Evolutionary conservation across 2,888 invertebrate species (phyloP).

Genomic region (Perizoma flavofasciatum): DNA sequence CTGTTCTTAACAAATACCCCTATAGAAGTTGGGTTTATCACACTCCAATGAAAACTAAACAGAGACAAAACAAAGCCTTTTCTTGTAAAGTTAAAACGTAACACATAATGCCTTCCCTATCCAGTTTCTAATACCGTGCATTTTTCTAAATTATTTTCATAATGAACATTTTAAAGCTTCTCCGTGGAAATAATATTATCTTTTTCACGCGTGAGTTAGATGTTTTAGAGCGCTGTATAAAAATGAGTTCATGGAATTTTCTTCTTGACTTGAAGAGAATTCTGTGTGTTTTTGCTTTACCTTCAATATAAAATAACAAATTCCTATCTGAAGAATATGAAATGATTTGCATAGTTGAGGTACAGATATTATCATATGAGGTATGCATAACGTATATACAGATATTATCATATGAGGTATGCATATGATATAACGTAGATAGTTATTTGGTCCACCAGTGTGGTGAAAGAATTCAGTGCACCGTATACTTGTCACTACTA

Average conservation of each 20-base stretch:
- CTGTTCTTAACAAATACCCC: too few relatives aligned
- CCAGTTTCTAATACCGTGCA: constrained; percentile 37
- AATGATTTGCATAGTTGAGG: constrained; percentile 17
- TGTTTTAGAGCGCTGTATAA: constrained; percentile 54
- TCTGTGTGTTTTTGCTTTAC: constrained; percentile 41
- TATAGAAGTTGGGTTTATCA: too few relatives aligned
- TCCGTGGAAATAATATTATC: constrained; percentile 54
- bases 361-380: constrained; percentile 5
- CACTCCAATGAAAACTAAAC: background rate
- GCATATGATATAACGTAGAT: too few relatives aligned
- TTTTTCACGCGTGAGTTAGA: constrained; percentile 57
- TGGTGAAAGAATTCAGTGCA: too few relatives aligned
- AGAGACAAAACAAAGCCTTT: constrained; percentile 8
- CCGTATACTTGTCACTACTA: too few relatives aligned
- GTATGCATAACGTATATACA: constrained; percentile 12
- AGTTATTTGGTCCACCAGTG: too few relatives aligned
- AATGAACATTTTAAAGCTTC: constrained; percentile 59
- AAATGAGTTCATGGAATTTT: constrained; percentile 52
- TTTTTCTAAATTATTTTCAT: constrained; percentile 54
- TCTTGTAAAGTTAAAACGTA: constrained; percentile 12
- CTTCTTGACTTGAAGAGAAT: constrained; percentile 45
- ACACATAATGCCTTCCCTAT: constrained; percentile 27
- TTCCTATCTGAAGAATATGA: constrained; percentile 24
- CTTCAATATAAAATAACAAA: constrained; percentile 36
- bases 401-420: constrained; percentile 2